These are phyloP conservation scores for Charanyca ferruginea DNA, from an alignment of 2,888 invertebrate genomes.

Conservation along the genomic window DNA sequence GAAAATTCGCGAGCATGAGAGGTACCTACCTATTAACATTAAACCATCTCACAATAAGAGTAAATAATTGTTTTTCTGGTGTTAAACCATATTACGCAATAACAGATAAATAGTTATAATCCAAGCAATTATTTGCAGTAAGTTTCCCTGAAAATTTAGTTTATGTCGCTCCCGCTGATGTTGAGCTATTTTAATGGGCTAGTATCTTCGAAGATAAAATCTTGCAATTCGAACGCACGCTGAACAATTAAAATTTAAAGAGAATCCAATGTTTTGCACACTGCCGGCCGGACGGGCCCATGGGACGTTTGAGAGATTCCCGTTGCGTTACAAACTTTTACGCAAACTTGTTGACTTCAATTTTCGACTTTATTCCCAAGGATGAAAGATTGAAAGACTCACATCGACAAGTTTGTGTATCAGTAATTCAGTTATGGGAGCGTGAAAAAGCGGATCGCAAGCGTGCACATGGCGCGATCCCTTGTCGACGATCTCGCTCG, in stretches of 20 bases:
- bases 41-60: too few species aligned
- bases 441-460: slow-evolving; percentile 75
- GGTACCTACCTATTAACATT: too few species aligned
- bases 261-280: slow-evolving; percentile 68
- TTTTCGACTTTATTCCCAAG: slow-evolving; percentile 55
- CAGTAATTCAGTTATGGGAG: slow-evolving; percentile 74
- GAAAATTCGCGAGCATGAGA: too few species aligned
- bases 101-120: too few species aligned
- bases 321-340: slow-evolving; percentile 40
- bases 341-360: slow-evolving; percentile 15
- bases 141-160: too few species aligned
- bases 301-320: slow-evolving; percentile 66
- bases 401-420: slow-evolving; percentile 59
- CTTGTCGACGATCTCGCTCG: slow-evolving; percentile 73
- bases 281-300: slow-evolving; percentile 62
- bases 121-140: too few species aligned
- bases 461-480: slow-evolving; percentile 72
- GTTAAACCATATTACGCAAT: too few species aligned
- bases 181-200: not conserved
- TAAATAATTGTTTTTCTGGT: too few species aligned
- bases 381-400: slow-evolving; percentile 18
- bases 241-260: slow-evolving; percentile 70
- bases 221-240: slow-evolving; percentile 33
- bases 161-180: too few species aligned
- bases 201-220: slow-evolving; percentile 44